These are phyloP conservation scores for Entomobrya proxima DNA, from an alignment of 2,888 invertebrate species.

Conservation along the genomic window DNA sequence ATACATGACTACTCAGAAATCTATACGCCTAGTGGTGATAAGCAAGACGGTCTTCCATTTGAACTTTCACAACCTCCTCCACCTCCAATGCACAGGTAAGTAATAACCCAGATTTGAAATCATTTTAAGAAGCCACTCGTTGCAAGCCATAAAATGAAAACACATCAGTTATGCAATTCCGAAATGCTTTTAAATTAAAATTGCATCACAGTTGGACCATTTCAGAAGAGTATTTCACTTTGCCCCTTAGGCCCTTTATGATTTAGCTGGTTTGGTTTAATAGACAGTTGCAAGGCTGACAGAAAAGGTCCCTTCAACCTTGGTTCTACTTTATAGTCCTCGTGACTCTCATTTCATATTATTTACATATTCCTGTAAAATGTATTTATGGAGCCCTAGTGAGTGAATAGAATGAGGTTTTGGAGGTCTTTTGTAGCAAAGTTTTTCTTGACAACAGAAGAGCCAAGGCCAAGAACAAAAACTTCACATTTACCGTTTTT, in stretches of 20 bases:
- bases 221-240: too few relatives aligned
- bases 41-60: conserved; percentile 75
- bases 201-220: too few relatives aligned
- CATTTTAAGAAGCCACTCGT: too few relatives aligned
- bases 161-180: too few relatives aligned
- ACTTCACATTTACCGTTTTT: background rate
- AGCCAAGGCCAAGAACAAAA: conserved; percentile 2
- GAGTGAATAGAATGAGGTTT: background rate
- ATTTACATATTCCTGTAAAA: background rate
- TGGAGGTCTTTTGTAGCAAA: background rate
- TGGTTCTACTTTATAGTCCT: background rate
- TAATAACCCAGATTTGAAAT: too few relatives aligned
- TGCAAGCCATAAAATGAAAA: too few relatives aligned
- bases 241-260: background rate
- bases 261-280: background rate
- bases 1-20: conserved; percentile 94
- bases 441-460: background rate
- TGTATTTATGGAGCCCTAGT: background rate
- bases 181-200: too few relatives aligned
- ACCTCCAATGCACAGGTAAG: conserved; percentile 88
- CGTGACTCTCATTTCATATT: background rate
- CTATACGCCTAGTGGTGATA: conserved; percentile 92
- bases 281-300: background rate
- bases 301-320: background rate
- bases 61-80: conserved; percentile 85